Conservation (phyloP, 2,888 invertebrate genomes). For the Camptogramma bilineatum region DNA sequence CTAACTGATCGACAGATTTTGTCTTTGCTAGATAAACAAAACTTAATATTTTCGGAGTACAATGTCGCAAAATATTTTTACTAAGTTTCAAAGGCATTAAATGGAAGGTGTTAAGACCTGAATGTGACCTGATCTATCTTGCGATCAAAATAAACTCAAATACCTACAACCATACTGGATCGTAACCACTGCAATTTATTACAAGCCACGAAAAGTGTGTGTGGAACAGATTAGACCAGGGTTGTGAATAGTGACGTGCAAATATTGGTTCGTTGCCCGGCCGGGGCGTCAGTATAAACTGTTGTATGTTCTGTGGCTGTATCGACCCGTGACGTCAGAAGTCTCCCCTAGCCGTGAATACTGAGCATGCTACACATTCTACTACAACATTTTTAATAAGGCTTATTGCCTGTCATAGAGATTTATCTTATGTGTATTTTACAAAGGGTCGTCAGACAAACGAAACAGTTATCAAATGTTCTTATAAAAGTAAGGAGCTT, state of each 20-base stretch:
- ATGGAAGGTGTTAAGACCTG: constrained; percentile 19
- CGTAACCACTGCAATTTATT: constrained; percentile 26
- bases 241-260: constrained; percentile 51
- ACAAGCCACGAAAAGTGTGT: constrained; percentile 39
- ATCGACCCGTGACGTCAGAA: constrained; percentile 66
- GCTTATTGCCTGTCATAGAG: constrained; percentile 15
- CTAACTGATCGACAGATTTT: background rate
- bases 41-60: no score
- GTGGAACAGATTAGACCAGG: constrained; percentile 41
- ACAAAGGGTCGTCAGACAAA: background rate
- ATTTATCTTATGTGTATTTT: constrained; percentile 12
- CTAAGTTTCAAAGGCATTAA: no score
- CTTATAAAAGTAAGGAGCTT: background rate
- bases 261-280: constrained; percentile 64
- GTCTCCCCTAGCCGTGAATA: constrained; percentile 29
- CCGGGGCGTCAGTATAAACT: constrained; percentile 29
- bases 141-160: constrained; percentile 28
- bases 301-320: constrained; percentile 43
- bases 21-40: no score
- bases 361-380: constrained; percentile 15
- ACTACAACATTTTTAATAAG: constrained; percentile 17
- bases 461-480: background rate
- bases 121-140: constrained; percentile 29
- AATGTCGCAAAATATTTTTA: no score
- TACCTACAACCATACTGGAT: constrained; percentile 18